These are phyloP conservation scores for Ctenomys sociabilis DNA, from an alignment of 2,113 vertebrate genomes.

Conservation along the genomic window DNA sequence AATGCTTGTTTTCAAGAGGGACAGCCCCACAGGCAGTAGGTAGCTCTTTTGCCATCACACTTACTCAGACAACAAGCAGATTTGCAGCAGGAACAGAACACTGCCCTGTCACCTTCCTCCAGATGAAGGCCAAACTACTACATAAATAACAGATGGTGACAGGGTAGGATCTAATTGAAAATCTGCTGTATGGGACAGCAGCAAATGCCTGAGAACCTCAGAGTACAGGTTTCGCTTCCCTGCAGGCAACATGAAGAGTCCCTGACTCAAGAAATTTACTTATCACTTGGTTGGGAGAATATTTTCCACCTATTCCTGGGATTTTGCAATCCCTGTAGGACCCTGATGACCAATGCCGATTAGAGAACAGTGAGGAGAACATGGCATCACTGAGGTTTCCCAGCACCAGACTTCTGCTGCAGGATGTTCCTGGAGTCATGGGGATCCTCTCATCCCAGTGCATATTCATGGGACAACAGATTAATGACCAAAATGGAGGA, in stretches of 20 bases:
- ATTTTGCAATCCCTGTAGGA: background rate
- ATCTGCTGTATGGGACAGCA: constrained; percentile 54
- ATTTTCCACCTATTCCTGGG: background rate
- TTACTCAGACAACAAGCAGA: constrained; percentile 66
- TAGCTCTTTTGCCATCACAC: constrained; percentile 39
- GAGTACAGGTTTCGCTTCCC: background rate
- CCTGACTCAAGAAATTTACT: background rate
- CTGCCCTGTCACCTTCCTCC: constrained; percentile 72
- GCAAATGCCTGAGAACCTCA: constrained; percentile 13
- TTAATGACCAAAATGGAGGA: background rate
- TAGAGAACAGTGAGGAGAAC: background rate
- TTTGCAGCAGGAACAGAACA: constrained; percentile 69
- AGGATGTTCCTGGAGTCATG: background rate
- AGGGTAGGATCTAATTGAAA: constrained; percentile 52
- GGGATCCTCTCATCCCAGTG: background rate
- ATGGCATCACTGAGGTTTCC: background rate
- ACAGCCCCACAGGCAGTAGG: constrained; percentile 64
- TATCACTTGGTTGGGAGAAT: background rate
- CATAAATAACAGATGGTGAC: constrained; percentile 65
- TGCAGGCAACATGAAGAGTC: background rate
- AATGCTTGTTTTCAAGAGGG: constrained; percentile 58
- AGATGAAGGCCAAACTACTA: constrained; percentile 67
- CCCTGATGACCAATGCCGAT: background rate
- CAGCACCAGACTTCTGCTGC: background rate
- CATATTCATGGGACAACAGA: background rate